phyloP scores from a whole-genome alignment of 2,797 vertebrate genomes.

The Aphelocoma californica region DNA sequence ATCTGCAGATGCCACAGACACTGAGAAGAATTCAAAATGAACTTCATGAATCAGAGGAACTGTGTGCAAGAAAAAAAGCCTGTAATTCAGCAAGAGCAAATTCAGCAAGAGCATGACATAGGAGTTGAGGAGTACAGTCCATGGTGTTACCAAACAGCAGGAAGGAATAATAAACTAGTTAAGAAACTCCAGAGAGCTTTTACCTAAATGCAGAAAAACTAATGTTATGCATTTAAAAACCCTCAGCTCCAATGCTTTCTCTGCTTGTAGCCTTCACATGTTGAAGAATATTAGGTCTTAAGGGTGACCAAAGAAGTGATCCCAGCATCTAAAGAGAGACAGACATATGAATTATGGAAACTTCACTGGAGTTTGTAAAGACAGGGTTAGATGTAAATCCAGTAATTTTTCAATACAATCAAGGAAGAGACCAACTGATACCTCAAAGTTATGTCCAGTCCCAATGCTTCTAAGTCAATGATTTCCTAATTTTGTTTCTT shows the following conservation, averaged over 20 bases:
- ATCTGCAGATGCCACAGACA: background rate
- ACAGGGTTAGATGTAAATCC: background rate
- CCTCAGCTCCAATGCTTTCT: background rate
- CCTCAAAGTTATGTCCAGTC: background rate
- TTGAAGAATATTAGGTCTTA: background rate
- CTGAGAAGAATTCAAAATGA: background rate
- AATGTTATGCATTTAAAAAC: background rate
- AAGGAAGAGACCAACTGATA: background rate
- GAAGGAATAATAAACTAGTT: background rate
- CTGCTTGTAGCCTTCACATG: background rate
- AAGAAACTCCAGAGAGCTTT: background rate
- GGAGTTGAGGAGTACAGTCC: background rate
- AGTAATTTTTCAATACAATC: accelerated
- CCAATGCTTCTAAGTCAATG: background rate
- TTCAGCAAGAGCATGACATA: background rate
- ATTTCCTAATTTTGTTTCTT: background rate
- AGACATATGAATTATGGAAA: background rate
- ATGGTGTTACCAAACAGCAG: background rate
- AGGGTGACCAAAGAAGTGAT: background rate
- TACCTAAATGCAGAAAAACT: background rate
- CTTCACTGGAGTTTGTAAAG: background rate
- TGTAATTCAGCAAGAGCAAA: background rate
- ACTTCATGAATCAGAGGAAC: background rate
- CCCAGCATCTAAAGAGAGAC: background rate
- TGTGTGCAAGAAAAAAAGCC: background rate